These are phyloP conservation scores for Coluber constrictor DNA, from an alignment of 2,797 vertebrate genomes.

Conservation along the genomic window DNA sequence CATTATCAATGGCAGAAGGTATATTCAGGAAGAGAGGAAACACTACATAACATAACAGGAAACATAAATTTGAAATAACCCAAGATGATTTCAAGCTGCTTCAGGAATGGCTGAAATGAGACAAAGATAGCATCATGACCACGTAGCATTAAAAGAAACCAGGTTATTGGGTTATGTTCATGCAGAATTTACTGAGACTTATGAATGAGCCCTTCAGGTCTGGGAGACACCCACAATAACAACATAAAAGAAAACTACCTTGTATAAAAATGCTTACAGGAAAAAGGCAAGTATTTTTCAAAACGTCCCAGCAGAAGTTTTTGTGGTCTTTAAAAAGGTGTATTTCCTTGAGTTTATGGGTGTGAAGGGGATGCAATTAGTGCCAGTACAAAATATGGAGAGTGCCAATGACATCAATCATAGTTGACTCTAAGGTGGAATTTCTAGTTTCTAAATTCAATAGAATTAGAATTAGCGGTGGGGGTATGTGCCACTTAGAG, in stretches of 20 bases:
- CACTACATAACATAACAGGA: background rate
- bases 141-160: background rate
- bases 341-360: background rate
- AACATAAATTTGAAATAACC: background rate
- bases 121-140: background rate
- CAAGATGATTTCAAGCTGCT: background rate
- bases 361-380: background rate
- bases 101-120: background rate
- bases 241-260: background rate
- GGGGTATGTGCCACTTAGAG: no score
- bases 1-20: background rate
- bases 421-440: background rate
- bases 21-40: background rate
- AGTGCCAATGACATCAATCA: background rate
- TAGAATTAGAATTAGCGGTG: background rate
- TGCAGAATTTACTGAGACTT: background rate
- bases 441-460: background rate
- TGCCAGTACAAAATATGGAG: background rate
- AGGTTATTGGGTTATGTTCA: background rate
- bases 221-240: background rate
- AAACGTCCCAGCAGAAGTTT: background rate
- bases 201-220: background rate
- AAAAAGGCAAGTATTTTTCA: background rate
- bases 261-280: background rate
- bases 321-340: background rate